A percentile compares a stretch with the other conserved stretches of the same genome.
Conservation (phyloP, 2,113 vertebrate genomes). For the Hyaena hyaena region DNA sequence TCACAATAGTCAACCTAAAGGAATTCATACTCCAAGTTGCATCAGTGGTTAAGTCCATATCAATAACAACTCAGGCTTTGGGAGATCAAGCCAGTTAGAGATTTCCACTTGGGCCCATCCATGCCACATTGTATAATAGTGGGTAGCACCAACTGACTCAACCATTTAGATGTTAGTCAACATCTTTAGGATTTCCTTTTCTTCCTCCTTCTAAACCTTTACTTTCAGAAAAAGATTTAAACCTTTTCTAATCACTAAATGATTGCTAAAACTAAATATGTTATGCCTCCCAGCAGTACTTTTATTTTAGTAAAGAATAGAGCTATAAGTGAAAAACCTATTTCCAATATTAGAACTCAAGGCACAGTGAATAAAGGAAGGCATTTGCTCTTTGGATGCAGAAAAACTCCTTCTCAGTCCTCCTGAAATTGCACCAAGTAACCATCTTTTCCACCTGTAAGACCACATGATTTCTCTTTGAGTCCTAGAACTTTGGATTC, state of each 20-base stretch:
- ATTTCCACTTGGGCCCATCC: neutral
- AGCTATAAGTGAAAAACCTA: neutral
- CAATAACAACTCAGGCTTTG: neutral
- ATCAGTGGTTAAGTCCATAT: neutral
- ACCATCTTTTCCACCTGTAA: neutral
- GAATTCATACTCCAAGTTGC: neutral
- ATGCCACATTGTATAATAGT: neutral
- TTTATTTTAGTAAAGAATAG: constrained; percentile 43
- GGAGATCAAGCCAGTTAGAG: neutral
- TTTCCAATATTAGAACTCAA: neutral
- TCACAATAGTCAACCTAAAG: neutral
- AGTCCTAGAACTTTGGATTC: neutral
- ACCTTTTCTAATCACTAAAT: neutral
- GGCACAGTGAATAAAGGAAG: neutral
- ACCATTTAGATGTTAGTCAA: neutral
- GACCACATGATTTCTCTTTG: neutral
- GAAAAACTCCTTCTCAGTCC: neutral
- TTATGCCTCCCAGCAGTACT: neutral
- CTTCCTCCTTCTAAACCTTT: neutral
- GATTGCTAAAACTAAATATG: neutral
- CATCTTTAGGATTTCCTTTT: neutral
- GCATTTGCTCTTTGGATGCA: neutral
- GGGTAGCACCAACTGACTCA: neutral
- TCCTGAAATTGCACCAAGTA: neutral
- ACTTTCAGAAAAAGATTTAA: neutral